Percentiles rank a stretch among this genome's conserved stretches.
Conservation (phyloP, 2,888 invertebrate species). For the Melikaiella ostensackeni region DNA sequence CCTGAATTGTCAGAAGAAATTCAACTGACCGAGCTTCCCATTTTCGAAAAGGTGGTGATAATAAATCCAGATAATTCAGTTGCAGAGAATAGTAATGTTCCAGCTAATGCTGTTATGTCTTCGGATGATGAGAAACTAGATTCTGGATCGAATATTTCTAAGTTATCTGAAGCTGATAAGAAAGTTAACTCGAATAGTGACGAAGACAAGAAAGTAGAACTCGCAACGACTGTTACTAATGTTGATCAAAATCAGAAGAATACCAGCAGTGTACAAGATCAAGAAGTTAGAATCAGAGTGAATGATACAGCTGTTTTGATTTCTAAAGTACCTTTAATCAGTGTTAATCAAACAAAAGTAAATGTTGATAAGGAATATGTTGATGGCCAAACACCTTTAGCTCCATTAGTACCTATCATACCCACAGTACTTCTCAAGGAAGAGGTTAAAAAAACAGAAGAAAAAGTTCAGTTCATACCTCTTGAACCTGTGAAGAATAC, state of each 20-base stretch:
- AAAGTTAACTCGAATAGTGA: not conserved
- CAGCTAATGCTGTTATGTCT: not conserved
- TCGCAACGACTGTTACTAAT: not conserved
- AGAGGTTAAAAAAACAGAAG: not conserved
- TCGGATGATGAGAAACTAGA: not conserved
- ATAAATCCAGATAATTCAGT: conserved; percentile 38
- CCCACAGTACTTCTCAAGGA: not conserved
- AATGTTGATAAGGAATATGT: not conserved
- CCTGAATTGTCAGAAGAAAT: conserved; percentile 53
- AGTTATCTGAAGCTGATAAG: not conserved
- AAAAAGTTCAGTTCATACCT: not conserved
- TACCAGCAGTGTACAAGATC: conserved; percentile 34
- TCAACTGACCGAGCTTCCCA: conserved; percentile 53
- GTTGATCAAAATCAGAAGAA: conserved; percentile 22
- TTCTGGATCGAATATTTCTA: not conserved
- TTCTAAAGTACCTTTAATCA: conserved; percentile 32
- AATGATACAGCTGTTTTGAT: conserved; percentile 58
- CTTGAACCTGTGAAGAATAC: not conserved
- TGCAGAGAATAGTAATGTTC: not conserved
- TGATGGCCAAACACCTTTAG: not conserved
- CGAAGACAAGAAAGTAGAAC: conserved; percentile 2
- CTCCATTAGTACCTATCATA: not conserved
- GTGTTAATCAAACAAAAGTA: not conserved
- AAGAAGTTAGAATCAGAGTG: conserved; percentile 56
- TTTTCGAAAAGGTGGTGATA: conserved; percentile 51